Evolutionary conservation across 2,797 vertebrate genomes (phyloP), one percentile per base, ranked within the genome.

Genomic region (Manis javanica): DNA sequence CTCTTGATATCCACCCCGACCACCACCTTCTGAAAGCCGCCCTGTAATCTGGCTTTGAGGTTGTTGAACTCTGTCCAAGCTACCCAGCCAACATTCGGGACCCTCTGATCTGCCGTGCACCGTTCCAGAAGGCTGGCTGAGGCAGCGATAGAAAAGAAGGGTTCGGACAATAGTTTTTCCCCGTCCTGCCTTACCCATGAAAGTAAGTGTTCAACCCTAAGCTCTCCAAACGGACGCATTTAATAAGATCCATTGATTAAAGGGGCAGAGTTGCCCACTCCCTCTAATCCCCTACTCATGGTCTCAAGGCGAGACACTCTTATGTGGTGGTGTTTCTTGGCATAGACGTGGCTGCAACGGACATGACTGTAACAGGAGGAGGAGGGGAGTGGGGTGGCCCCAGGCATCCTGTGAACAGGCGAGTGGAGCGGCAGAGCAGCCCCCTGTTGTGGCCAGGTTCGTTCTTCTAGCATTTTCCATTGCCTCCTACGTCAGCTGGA

Each of bases 241-340:
- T 90, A 82, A 93, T 53, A 87, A 85, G 61, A 61, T 42, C 23
- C 9, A 39, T 63, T 61, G 69, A 90, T 90, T 87, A 90, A 93
- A 96, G 78, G 7, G 39, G 3, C 10, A 92, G 51, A 95, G 12
- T 37, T 46, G 5, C 18, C 7, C 42, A 46, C 57, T 72, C 39
- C 24, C 21, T 64, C 37, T 78, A 34, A 90, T 55, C 78, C 68
- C 74, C 66, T 24, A 34, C 13, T 86, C 59, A 66, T 82, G 53
- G 31, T 91, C 64, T 83, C 68, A n/a, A 57, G 72, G 37, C 37
- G 90, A 87, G 39, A 29, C 31, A 88, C 11, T 90, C 64, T 87
- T 87, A 16, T 49, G 31, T 88, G 34, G 26, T 69, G 69, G 61
- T 39, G 42, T 95, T 74, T 86, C 83, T 69, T 93, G 91, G 49